These are phyloP conservation scores for Ceraclea dissimilis DNA, from an alignment of 2,888 invertebrate species.

Conservation along the genomic window DNA sequence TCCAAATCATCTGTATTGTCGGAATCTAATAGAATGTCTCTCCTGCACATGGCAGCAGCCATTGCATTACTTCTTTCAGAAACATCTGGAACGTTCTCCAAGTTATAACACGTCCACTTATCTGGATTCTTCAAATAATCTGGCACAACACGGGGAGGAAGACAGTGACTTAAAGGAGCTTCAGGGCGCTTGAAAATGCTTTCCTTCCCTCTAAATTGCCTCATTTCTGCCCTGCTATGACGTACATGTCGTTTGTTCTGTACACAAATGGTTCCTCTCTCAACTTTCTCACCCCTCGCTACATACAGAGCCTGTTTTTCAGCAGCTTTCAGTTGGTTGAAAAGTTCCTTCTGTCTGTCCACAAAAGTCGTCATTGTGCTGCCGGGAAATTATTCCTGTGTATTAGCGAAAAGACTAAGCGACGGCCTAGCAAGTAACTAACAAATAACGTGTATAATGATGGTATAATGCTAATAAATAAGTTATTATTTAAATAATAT, in stretches of 20 bases:
- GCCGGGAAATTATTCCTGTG: too few relatives aligned
- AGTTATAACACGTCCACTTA: conserved; percentile 73
- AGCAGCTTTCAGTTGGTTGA: conserved; percentile 59
- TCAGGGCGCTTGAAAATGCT: conserved; percentile 75
- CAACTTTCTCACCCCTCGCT: conserved; percentile 33
- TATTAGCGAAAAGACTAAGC: too few relatives aligned
- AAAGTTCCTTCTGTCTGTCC: conserved; percentile 61
- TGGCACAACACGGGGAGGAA: conserved; percentile 40
- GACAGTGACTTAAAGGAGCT: conserved; percentile 52
- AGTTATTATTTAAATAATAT: too few relatives aligned
- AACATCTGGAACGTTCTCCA: conserved; percentile 74
- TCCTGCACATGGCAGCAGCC: conserved; percentile 29
- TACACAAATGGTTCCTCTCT: conserved; percentile 28
- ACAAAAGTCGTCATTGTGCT: conserved; percentile 44
- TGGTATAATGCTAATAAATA: too few relatives aligned
- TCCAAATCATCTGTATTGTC: conserved; percentile 27
- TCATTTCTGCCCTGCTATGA: conserved; percentile 30
- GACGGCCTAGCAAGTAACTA: too few relatives aligned
- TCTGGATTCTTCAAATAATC: conserved; percentile 64
- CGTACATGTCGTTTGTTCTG: conserved; percentile 17
- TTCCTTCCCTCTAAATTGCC: conserved; percentile 60
- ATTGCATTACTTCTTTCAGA: conserved; percentile 70
- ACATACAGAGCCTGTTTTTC: conserved; percentile 44
- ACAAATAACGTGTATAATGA: too few relatives aligned
- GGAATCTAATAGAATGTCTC: conserved; percentile 24